Percentiles rank a stretch among this genome's conserved stretches.
phyloP scores from a whole-genome alignment of 2,888 invertebrate genomes.

The Dynastes hyllus region DNA sequence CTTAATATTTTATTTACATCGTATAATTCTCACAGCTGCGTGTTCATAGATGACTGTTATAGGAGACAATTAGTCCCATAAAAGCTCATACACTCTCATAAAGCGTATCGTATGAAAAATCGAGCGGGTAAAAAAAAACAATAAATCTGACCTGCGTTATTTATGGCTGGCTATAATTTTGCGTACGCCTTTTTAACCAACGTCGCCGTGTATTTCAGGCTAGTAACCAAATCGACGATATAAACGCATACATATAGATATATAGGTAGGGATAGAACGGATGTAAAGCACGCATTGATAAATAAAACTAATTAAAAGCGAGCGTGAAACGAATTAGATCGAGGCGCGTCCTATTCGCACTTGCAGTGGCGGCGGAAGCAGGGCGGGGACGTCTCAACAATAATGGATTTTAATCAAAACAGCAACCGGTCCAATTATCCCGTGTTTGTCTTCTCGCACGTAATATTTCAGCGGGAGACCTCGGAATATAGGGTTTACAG shows the following conservation, averaged over 20 bases:
- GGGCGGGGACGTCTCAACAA: background rate
- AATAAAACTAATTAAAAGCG: constrained; percentile 26
- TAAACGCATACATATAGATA: too few relatives aligned
- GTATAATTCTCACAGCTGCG: too few relatives aligned
- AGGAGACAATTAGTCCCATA: too few relatives aligned
- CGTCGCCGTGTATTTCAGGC: too few relatives aligned
- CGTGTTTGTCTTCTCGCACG: constrained; percentile 7
- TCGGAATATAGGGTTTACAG: background rate
- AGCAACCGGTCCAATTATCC: constrained; percentile 22
- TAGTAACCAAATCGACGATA: too few relatives aligned
- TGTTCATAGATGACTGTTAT: too few relatives aligned
- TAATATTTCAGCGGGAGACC: background rate
- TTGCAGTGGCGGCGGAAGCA: too few relatives aligned
- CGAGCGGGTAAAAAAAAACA: background rate
- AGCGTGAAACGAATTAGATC: constrained; percentile 7
- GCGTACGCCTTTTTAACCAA: background rate
- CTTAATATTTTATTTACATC: too few relatives aligned
- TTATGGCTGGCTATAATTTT: background rate
- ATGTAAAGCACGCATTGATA: constrained; percentile 4
- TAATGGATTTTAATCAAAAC: constrained; percentile 23
- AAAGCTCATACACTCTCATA: too few relatives aligned
- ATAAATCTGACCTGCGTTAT: background rate
- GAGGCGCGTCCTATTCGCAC: too few relatives aligned
- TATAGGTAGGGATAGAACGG: background rate
- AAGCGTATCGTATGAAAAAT: constrained; percentile 12